Conservation (phyloP, 2,888 invertebrate genomes). For the Drosophila recens region DNA sequence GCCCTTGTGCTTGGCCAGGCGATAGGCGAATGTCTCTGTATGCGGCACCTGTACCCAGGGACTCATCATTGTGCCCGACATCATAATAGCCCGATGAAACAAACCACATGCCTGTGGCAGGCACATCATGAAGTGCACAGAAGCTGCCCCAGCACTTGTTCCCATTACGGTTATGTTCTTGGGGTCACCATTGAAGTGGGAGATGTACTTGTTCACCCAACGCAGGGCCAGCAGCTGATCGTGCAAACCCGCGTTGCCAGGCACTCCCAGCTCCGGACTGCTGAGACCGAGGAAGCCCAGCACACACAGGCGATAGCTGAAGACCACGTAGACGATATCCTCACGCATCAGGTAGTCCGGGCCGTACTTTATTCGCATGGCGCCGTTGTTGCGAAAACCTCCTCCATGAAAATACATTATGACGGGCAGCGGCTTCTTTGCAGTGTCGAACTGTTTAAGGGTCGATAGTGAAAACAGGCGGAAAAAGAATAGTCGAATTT, state of each 20-base stretch:
- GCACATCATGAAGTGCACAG: conserved; percentile 85
- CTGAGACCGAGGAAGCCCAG: conserved; percentile 85
- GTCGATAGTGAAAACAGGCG: too few species aligned
- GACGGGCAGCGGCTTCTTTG: conserved; percentile 73
- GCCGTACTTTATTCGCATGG: conserved; percentile 77
- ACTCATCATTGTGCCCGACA: conserved; percentile 80
- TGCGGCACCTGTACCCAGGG: conserved; percentile 77
- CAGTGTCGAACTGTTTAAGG: conserved; percentile 48
- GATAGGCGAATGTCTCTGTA: conserved; percentile 58
- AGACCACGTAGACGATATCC: conserved; percentile 85
- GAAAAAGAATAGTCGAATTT: too few species aligned
- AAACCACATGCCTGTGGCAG: conserved; percentile 85
- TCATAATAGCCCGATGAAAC: conserved; percentile 82
- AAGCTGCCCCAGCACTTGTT: conserved; percentile 86
- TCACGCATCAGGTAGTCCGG: conserved; percentile 85
- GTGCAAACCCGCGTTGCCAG: conserved; percentile 86
- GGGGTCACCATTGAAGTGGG: conserved; percentile 86
- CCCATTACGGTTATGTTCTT: conserved; percentile 86
- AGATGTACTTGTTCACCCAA: conserved; percentile 86
- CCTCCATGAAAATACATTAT: conserved; percentile 86
- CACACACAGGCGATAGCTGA: conserved; percentile 86
- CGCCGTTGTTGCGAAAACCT: conserved; percentile 85
- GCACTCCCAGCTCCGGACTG: conserved; percentile 84
- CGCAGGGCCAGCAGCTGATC: conserved; percentile 86
- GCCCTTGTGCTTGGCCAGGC: conserved; percentile 79